Conservation (phyloP, 1,140 invertebrate species). For the Asbolus verrucosus region DNA sequence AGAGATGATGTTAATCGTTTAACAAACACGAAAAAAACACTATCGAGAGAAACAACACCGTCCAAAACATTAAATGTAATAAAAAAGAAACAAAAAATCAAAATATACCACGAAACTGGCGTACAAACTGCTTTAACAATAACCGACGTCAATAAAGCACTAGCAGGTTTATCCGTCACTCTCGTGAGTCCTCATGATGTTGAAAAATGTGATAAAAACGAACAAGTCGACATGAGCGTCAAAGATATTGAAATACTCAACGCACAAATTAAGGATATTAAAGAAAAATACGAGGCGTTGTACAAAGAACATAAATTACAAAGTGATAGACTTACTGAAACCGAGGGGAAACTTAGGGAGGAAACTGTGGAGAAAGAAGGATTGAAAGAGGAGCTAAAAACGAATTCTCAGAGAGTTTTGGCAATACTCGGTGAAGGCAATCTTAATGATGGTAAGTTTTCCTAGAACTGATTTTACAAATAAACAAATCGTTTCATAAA, state of each 20-base stretch:
- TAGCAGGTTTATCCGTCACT: conserved; percentile 71
- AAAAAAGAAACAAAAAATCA: conserved; percentile 70
- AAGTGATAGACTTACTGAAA: conserved; percentile 66
- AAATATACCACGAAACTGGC: conserved; percentile 82
- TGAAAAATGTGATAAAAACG: conserved; percentile 65
- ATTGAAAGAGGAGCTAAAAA: conserved; percentile 77
- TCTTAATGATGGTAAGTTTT: conserved; percentile 50
- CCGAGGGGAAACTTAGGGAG: conserved; percentile 69
- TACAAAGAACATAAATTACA: conserved; percentile 62
- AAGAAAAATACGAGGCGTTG: conserved; percentile 61
- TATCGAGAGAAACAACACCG: conserved; percentile 63
- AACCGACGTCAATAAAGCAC: conserved; percentile 76
- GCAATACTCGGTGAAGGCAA: conserved; percentile 71
- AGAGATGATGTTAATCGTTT: conserved; percentile 64
- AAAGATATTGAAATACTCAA: conserved; percentile 72
- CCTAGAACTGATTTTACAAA: conserved; percentile 22
- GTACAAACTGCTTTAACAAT: conserved; percentile 80
- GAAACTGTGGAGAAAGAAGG: conserved; percentile 78
- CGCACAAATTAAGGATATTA: conserved; percentile 68
- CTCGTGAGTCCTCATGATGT: conserved; percentile 60
- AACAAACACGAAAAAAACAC: conserved; percentile 60
- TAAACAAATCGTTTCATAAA: conserved; percentile 15
- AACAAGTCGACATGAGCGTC: conserved; percentile 76
- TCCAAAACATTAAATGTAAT: conserved; percentile 63
- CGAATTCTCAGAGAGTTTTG: conserved; percentile 77